Conservation (phyloP, 1,140 invertebrate genomes). For the Dinothrombium tinctorium region DNA sequence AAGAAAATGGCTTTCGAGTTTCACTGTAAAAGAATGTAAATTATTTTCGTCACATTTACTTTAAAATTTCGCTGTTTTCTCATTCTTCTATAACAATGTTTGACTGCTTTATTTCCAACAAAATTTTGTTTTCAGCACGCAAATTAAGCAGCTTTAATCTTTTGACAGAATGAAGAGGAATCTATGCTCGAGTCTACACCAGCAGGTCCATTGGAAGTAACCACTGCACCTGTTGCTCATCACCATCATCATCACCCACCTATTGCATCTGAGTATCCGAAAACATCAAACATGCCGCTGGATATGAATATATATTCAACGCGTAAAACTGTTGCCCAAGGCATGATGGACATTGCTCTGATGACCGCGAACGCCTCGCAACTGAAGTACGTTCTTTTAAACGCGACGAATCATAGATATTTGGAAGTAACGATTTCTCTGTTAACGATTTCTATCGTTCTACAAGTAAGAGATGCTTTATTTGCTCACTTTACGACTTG, state of each 20-base stretch:
- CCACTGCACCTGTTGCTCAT: background rate
- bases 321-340: constrained; percentile 55
- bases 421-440: constrained; percentile 35
- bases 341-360: constrained; percentile 23
- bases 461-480: constrained; percentile 40
- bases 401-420: constrained; percentile 12
- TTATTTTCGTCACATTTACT: too few relatives aligned
- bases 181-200: background rate
- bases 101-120: too few relatives aligned
- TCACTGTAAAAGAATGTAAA: too few relatives aligned
- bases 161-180: constrained; percentile 1
- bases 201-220: background rate
- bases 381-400: constrained; percentile 29
- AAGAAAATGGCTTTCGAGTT: too few relatives aligned
- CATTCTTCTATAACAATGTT: too few relatives aligned
- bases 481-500: background rate
- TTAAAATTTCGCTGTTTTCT: too few relatives aligned
- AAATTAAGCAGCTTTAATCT: too few relatives aligned
- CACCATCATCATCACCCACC: background rate
- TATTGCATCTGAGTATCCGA: background rate
- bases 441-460: constrained; percentile 52
- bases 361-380: constrained; percentile 45
- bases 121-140: too few relatives aligned
- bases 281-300: constrained; percentile 19
- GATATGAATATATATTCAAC: constrained; percentile 61